These are phyloP conservation scores for Amia ocellicauda DNA, from an alignment of 2,113 vertebrate genomes.

Conservation along the genomic window DNA sequence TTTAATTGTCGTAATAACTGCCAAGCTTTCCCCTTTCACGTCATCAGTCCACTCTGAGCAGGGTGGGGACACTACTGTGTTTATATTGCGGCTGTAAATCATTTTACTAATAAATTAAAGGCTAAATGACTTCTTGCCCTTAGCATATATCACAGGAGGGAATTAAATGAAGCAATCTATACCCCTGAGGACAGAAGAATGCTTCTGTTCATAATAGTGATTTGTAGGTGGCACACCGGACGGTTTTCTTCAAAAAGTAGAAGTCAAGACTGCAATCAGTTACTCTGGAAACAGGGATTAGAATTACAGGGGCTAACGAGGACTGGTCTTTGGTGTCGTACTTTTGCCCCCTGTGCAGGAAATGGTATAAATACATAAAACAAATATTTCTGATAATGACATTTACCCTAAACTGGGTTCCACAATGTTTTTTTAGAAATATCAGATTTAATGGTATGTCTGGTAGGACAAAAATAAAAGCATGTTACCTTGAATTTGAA, in stretches of 20 bases:
- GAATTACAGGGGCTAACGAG: slow-evolving; percentile 19
- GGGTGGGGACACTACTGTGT: slow-evolving; percentile 67
- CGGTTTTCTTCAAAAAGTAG: slow-evolving; percentile 32
- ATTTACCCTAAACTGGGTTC: neutral
- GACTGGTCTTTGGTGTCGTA: neutral
- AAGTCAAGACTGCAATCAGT: slow-evolving; percentile 1
- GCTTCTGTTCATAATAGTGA: slow-evolving; percentile 68
- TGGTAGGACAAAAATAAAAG: too few relatives aligned
- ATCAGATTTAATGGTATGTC: neutral
- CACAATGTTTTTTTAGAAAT: too few relatives aligned
- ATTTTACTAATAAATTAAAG: slow-evolving; percentile 71
- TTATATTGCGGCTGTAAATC: slow-evolving; percentile 87
- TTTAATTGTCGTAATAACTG: slow-evolving; percentile 65
- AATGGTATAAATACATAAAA: neutral
- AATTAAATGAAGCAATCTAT: slow-evolving; percentile 57
- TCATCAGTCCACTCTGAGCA: slow-evolving; percentile 71
- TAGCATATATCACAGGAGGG: slow-evolving; percentile 58
- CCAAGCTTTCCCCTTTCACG: slow-evolving; percentile 70
- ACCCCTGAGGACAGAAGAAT: slow-evolving; percentile 68
- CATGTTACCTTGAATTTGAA: too few relatives aligned
- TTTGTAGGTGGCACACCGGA: slow-evolving; percentile 53
- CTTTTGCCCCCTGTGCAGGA: neutral
- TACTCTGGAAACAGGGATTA: slow-evolving; percentile 15
- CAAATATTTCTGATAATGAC: neutral
- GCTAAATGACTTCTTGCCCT: slow-evolving; percentile 70